Percentiles rank a stretch among this genome's conserved stretches.
Evolutionary conservation across 2,888 invertebrate species (phyloP).

Genomic region (Pristionchus entomophagus): DNA sequence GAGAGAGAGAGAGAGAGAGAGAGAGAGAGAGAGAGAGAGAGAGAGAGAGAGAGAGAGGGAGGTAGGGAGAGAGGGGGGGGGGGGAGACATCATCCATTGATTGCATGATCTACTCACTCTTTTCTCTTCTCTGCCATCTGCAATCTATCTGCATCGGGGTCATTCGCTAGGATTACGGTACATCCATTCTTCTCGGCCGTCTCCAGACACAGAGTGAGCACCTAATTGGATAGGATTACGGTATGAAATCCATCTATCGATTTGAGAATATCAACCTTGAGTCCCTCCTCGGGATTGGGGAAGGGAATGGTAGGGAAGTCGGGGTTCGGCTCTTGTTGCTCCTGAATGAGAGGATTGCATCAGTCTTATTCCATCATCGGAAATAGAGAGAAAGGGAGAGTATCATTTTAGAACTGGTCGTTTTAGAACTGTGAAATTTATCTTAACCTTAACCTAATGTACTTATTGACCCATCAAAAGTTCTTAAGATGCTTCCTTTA

Average conservation of each 20-base stretch:
- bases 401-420: no score
- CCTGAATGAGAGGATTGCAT: conserved; percentile 62
- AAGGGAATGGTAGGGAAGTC: conserved; percentile 97
- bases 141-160: conserved; percentile 97
- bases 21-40: conserved; percentile 65
- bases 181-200: conserved; percentile 85
- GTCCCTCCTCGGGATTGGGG: conserved; percentile 97
- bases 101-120: conserved; percentile 78
- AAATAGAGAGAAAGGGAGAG: background rate
- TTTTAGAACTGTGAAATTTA: no score
- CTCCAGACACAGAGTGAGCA: conserved; percentile 83
- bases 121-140: conserved; percentile 90
- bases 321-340: conserved; percentile 89
- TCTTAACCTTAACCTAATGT: no score
- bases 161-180: conserved; percentile 91
- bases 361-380: background rate
- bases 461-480: no score
- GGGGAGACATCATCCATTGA: background rate
- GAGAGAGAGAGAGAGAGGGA: conserved; percentile 55
- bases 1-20: conserved; percentile 55
- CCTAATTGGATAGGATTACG: conserved; percentile 32
- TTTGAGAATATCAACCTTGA: no score
- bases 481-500: no score
- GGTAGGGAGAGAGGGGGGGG: conserved; percentile 54
- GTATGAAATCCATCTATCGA: no score